Conservation (phyloP, 2,797 vertebrate species). For the Microchirus variegatus region DNA sequence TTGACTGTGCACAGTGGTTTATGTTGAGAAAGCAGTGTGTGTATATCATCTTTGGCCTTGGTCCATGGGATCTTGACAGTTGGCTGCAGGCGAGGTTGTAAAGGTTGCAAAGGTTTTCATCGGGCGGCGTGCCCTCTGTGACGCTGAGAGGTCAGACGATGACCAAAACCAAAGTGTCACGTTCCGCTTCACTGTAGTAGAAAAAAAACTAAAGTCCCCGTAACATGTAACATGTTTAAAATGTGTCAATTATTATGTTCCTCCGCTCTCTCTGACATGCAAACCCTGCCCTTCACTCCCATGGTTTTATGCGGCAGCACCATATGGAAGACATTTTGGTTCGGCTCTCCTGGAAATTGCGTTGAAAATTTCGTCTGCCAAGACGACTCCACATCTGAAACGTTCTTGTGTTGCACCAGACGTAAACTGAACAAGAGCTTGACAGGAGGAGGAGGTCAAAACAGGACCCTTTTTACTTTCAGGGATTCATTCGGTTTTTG, state of each 20-base stretch:
- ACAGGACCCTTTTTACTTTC: constrained; percentile 34
- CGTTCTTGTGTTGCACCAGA: constrained; percentile 22
- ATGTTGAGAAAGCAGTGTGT: constrained; percentile 70
- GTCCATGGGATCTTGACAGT: constrained; percentile 68
- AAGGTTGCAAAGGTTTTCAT: constrained; percentile 45
- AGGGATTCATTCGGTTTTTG: constrained; percentile 32
- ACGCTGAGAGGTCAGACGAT: constrained; percentile 25
- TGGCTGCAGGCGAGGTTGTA: constrained; percentile 65
- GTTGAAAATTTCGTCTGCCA: constrained; percentile 65
- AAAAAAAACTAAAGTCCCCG: constrained; percentile 23
- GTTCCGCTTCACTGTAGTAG: constrained; percentile 18
- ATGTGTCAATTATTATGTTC: constrained; percentile 21
- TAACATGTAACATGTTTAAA: constrained; percentile 48
- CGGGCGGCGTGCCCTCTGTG: constrained; percentile 20
- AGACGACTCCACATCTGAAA: constrained; percentile 51
- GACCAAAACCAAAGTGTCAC: constrained; percentile 39
- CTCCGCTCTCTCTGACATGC: constrained; percentile 14
- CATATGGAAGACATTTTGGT: constrained; percentile 75
- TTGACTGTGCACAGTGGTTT: constrained; percentile 67
- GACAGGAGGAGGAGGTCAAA: constrained; percentile 34
- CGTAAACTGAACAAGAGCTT: constrained; percentile 33
- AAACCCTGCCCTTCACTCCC: constrained; percentile 22
- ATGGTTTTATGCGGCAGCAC: constrained; percentile 37
- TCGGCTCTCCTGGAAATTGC: constrained; percentile 58
- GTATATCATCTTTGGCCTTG: constrained; percentile 75